These are phyloP conservation scores for Macquaria australasica DNA, from an alignment of 2,113 vertebrate genomes.

Conservation along the genomic window DNA sequence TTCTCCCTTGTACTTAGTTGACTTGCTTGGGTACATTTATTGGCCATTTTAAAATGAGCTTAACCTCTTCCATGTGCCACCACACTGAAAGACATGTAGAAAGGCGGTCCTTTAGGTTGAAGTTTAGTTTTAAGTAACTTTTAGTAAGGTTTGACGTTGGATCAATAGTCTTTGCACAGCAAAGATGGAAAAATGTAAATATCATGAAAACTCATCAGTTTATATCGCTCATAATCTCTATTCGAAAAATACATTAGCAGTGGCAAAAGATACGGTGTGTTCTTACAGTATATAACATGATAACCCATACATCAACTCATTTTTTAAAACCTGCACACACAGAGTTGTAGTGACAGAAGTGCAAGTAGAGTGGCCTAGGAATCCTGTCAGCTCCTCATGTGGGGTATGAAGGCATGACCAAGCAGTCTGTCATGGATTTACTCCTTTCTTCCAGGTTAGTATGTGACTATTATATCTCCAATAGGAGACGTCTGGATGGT, in stretches of 20 bases:
- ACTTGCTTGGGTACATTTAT: conserved; percentile 74
- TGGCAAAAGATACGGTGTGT: background rate
- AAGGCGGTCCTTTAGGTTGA: conserved; percentile 2
- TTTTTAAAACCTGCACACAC: conserved; percentile 2
- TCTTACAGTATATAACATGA: background rate
- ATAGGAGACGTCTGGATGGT: background rate
- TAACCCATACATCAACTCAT: background rate
- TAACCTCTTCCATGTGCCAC: conserved; percentile 18
- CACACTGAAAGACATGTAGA: background rate
- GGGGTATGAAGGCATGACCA: background rate
- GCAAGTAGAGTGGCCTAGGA: background rate
- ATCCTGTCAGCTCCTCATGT: background rate
- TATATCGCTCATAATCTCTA: background rate
- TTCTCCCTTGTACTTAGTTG: conserved; percentile 74
- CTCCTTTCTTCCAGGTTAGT: background rate
- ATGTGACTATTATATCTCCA: background rate
- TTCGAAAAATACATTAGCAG: background rate
- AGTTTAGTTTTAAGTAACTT: conserved; percentile 21
- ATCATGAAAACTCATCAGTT: background rate
- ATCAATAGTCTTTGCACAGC: background rate
- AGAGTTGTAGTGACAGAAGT: background rate
- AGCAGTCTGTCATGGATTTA: background rate
- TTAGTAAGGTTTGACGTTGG: background rate
- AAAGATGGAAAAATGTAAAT: background rate
- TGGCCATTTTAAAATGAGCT: conserved; percentile 72